These are phyloP conservation scores for Acanthopagrus latus DNA, from an alignment of 2,797 vertebrate genomes.

Conservation along the genomic window DNA sequence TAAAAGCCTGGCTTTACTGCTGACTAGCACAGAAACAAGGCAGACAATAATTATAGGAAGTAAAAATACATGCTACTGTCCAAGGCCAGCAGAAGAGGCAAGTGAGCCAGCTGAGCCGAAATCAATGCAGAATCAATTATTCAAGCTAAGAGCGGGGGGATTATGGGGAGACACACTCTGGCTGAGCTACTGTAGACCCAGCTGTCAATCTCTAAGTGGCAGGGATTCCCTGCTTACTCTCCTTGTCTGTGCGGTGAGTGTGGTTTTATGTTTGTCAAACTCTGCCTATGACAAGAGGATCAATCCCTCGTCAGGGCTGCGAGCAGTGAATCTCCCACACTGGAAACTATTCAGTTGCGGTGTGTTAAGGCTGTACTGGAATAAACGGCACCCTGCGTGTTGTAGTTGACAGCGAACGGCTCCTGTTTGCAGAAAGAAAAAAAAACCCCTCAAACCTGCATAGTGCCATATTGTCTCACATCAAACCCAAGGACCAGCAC, in stretches of 20 bases:
- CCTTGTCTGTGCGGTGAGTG: conserved; percentile 33
- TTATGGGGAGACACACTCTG: conserved; percentile 22
- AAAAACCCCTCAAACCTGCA: conserved; percentile 3
- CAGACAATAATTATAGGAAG: conserved; percentile 65
- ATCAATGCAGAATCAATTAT: conserved; percentile 68
- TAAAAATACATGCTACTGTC: conserved; percentile 43
- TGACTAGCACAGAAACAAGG: conserved; percentile 41
- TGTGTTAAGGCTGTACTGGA: conserved; percentile 28
- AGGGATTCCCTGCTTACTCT: conserved; percentile 56
- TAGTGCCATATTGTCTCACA: not conserved
- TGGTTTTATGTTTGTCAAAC: conserved; percentile 60
- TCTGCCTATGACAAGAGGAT: conserved; percentile 27
- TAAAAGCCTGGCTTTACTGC: conserved; percentile 35
- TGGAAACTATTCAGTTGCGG: conserved; percentile 62
- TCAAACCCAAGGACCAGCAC: not conserved
- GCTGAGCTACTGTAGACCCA: conserved; percentile 38
- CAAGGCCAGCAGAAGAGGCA: not conserved
- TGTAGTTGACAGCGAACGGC: conserved; percentile 15
- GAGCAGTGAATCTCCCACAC: conserved; percentile 37
- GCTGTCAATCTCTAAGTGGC: conserved; percentile 55
- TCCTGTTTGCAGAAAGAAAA: not conserved
- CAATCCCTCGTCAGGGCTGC: conserved; percentile 39
- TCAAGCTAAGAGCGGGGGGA: conserved; percentile 35
- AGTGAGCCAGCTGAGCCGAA: conserved; percentile 46
- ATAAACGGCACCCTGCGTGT: conserved; percentile 5